Percentiles rank a stretch among this genome's conserved stretches.
These are phyloP conservation scores for Vespertilio murinus DNA, from an alignment of 2,797 vertebrate genomes.

Conservation along the genomic window DNA sequence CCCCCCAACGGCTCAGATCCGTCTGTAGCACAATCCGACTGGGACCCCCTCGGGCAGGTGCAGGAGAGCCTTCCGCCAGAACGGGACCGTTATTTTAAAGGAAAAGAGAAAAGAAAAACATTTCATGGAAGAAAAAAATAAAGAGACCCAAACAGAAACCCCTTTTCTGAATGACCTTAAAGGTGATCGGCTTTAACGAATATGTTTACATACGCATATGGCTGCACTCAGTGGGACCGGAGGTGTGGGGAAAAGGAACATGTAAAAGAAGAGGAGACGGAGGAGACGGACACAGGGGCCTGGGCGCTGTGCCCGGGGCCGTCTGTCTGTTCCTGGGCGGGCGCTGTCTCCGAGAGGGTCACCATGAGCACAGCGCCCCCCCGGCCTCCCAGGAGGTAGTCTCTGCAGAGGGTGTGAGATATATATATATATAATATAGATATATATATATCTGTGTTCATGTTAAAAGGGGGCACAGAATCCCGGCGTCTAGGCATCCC, in stretches of 20 bases:
- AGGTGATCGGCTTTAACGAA: constrained; percentile 93
- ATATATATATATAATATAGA: no score
- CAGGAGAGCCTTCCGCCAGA: constrained; percentile 87
- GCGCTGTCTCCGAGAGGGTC: constrained; percentile 85
- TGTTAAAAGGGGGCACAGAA: constrained; percentile 89
- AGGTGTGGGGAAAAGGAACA: constrained; percentile 80
- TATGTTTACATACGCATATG: constrained; percentile 99
- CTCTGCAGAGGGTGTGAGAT: constrained; percentile 82
- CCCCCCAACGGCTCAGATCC: constrained; percentile 89
- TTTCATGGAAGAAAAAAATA: constrained; percentile 57
- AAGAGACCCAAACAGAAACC: constrained; percentile 77
- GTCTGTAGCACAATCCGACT: constrained; percentile 93
- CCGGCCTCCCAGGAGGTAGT: constrained; percentile 88
- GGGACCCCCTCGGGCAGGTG: constrained; percentile 84
- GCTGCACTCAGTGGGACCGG: constrained; percentile 92
- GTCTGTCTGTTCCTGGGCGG: constrained; percentile 84
- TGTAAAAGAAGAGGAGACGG: neutral
- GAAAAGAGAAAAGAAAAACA: neutral
- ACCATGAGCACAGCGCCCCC: constrained; percentile 84
- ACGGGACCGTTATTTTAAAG: constrained; percentile 81
- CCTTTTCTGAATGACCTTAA: constrained; percentile 92
- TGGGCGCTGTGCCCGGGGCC: constrained; percentile 85
- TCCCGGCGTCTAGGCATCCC: constrained; percentile 88
- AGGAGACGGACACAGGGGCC: constrained; percentile 81
- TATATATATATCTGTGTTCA: constrained; percentile 82